Evolutionary conservation across 2,888 invertebrate genomes (phyloP).

Genomic region (Nomada ruficornis): DNA sequence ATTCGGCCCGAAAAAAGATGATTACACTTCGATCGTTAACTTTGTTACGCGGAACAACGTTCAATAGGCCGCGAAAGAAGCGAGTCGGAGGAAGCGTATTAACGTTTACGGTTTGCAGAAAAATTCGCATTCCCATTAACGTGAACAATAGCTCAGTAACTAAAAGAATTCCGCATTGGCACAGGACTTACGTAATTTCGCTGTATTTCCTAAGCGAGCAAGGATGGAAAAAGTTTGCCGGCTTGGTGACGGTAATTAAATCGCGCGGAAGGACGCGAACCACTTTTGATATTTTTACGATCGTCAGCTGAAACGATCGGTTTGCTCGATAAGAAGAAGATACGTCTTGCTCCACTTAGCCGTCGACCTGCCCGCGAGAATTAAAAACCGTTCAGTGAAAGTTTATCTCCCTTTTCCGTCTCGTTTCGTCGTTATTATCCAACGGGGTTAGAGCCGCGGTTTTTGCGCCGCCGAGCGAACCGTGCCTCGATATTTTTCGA

Average conservation of each 20-base stretch:
- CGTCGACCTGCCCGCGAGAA: not conserved
- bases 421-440: slow-evolving; percentile 21
- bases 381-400: slow-evolving; percentile 32
- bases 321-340: not conserved
- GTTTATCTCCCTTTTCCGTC: slow-evolving; percentile 6
- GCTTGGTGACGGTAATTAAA: not conserved
- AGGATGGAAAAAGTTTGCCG: slow-evolving; percentile 27
- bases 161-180: slow-evolving; percentile 16
- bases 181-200: slow-evolving; percentile 31
- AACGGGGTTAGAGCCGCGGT: not conserved
- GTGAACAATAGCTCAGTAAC: slow-evolving; percentile 44
- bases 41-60: slow-evolving; percentile 31
- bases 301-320: not conserved
- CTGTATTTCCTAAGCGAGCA: not conserved
- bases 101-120: slow-evolving; percentile 27
- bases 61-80: not conserved
- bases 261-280: not conserved
- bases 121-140: slow-evolving; percentile 31
- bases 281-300: not conserved
- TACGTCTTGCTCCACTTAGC: not conserved
- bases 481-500: slow-evolving; percentile 40
- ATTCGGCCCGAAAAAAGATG: not conserved
- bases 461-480: slow-evolving; percentile 9
- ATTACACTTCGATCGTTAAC: not conserved
- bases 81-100: not conserved